Evolutionary conservation across 2,888 invertebrate species (phyloP).

Genomic region (Candidula unifasciata): DNA sequence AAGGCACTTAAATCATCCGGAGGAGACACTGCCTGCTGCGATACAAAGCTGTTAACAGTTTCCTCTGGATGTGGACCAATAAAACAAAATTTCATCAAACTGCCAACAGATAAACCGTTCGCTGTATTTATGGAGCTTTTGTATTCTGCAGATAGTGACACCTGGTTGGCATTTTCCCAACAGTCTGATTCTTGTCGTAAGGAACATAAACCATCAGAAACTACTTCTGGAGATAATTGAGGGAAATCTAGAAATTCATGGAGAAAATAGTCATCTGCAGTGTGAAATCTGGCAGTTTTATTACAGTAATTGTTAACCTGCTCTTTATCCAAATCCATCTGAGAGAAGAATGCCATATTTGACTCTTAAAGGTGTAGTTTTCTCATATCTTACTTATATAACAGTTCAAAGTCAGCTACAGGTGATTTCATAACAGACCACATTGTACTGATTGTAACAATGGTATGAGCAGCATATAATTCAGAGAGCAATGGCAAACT

Average conservation of each 20-base stretch:
- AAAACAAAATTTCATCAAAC: background rate
- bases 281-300: background rate
- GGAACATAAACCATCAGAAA: background rate
- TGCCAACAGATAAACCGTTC: background rate
- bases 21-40: background rate
- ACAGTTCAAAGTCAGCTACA: too few relatives aligned
- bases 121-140: background rate
- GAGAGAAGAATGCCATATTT: background rate
- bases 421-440: too few relatives aligned
- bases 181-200: background rate
- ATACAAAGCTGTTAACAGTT: background rate
- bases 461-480: too few relatives aligned
- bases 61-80: slow-evolving; percentile 1
- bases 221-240: background rate
- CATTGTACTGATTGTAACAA: too few relatives aligned
- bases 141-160: background rate
- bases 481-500: too few relatives aligned
- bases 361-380: background rate
- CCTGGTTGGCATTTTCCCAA: background rate
- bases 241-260: background rate
- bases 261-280: background rate
- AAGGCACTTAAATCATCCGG: background rate
- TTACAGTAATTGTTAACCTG: background rate
- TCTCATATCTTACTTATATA: background rate
- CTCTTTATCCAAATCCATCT: background rate